phyloP scores from a whole-genome alignment of 2,113 vertebrate genomes.

The Siniperca knerii region DNA sequence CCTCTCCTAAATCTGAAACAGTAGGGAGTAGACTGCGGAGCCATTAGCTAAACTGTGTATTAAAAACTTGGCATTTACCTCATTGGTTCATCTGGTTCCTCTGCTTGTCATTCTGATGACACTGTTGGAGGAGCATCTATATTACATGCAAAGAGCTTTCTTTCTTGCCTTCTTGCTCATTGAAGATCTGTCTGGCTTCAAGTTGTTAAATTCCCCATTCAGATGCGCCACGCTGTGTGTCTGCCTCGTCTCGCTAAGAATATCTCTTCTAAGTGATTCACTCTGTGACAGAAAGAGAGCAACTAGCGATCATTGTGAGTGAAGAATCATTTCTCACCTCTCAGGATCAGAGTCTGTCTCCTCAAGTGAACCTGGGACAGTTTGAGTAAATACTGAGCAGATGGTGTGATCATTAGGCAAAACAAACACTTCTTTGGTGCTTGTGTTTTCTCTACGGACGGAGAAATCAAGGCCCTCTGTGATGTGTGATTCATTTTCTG shows the following conservation, averaged over 20 bases:
- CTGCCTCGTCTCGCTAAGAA: conserved; percentile 53
- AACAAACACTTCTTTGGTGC: conserved; percentile 67
- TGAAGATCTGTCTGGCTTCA: conserved; percentile 33
- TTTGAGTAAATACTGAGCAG: conserved; percentile 68
- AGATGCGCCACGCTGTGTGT: conserved; percentile 27
- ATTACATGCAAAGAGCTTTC: conserved; percentile 46
- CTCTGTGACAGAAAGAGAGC: conserved; percentile 56
- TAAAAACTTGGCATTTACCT: conserved; percentile 33
- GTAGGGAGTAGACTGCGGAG: not conserved
- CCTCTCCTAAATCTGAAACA: not conserved
- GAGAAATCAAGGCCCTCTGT: conserved; percentile 37
- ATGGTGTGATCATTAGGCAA: conserved; percentile 71
- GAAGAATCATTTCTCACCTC: conserved; percentile 61
- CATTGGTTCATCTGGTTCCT: conserved; percentile 1
- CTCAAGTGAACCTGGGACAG: conserved; percentile 46
- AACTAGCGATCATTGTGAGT: conserved; percentile 25
- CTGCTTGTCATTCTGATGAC: conserved; percentile 22
- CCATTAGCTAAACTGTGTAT: conserved; percentile 21
- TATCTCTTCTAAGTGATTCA: conserved; percentile 62
- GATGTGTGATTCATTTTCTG: conserved; percentile 48
- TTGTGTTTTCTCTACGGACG: conserved; percentile 40
- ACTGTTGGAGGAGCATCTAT: conserved; percentile 44
- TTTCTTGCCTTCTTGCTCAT: conserved; percentile 24
- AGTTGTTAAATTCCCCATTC: conserved; percentile 50
- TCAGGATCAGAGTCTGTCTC: conserved; percentile 43